Conservation (phyloP, 1,140 invertebrate genomes). For the Alviniconcha marisindica region DNA sequence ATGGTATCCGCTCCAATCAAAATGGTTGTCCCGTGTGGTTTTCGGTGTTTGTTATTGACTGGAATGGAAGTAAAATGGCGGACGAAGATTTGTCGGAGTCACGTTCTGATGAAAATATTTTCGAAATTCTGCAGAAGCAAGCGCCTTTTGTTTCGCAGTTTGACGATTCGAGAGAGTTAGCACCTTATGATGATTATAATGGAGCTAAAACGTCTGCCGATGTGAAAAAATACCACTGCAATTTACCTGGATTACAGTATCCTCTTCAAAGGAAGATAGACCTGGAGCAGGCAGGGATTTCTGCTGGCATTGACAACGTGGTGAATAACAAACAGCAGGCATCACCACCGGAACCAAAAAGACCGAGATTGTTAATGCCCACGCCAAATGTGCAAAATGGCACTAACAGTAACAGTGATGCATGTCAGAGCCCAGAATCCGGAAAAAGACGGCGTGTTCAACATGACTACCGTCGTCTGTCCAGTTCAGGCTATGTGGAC, state of each 20-base stretch:
- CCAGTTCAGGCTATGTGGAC: constrained; percentile 73
- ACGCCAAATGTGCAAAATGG: constrained; percentile 30
- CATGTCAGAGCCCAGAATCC: constrained; percentile 64
- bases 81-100: constrained; percentile 66
- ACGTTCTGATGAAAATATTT: constrained; percentile 58
- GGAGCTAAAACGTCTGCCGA: constrained; percentile 45
- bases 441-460: constrained; percentile 68
- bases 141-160: constrained; percentile 43
- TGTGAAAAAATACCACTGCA: constrained; percentile 68
- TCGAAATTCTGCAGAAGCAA: constrained; percentile 62
- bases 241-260: constrained; percentile 71
- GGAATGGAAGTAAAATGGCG: constrained; percentile 77
- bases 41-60: constrained; percentile 49
- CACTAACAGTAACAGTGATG: constrained; percentile 44
- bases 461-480: constrained; percentile 71
- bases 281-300: constrained; percentile 12
- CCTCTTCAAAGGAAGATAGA: constrained; percentile 15
- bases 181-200: constrained; percentile 64
- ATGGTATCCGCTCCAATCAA: constrained; percentile 50
- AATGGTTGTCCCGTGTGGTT: constrained; percentile 25
- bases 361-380: constrained; percentile 53
- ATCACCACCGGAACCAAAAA: constrained; percentile 54
- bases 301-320: not conserved
- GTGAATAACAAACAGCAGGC: not conserved
- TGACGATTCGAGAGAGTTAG: constrained; percentile 39